These are phyloP conservation scores for Drosophila auraria DNA, from an alignment of 1,140 invertebrate species.

Conservation along the genomic window DNA sequence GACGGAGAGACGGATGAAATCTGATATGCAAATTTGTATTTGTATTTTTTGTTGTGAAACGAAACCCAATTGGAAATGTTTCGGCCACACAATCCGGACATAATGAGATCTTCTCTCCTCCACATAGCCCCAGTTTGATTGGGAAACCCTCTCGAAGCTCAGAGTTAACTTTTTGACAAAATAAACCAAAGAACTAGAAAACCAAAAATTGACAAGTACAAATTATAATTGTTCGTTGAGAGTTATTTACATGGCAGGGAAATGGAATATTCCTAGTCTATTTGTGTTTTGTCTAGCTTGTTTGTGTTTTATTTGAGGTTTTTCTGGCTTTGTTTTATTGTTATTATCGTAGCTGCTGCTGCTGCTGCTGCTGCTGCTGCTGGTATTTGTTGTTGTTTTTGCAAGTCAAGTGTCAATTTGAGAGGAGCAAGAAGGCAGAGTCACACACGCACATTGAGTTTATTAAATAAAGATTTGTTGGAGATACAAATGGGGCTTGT, in stretches of 20 bases:
- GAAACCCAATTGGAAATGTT: constrained; percentile 51
- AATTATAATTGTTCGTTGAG: neutral
- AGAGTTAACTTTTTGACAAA: neutral
- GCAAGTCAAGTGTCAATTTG: constrained; percentile 20
- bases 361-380: constrained; percentile 18
- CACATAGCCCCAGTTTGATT: neutral
- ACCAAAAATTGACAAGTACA: neutral
- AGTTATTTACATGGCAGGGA: neutral
- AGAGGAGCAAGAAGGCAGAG: neutral
- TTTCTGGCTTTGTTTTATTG: constrained; percentile 31
- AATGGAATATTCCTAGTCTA: constrained; percentile 58
- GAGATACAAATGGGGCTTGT: too few relatives aligned
- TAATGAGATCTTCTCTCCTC: constrained; percentile 34
- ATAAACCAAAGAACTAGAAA: neutral
- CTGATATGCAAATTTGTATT: constrained; percentile 43
- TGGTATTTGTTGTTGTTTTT: constrained; percentile 25
- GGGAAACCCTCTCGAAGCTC: neutral
- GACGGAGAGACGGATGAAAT: constrained; percentile 37
- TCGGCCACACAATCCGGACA: constrained; percentile 45
- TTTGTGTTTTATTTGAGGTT: constrained; percentile 29
- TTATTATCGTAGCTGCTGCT: constrained; percentile 38
- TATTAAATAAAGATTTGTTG: neutral
- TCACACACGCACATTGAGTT: neutral
- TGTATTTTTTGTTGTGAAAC: constrained; percentile 19
- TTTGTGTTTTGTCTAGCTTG: constrained; percentile 17